These are phyloP conservation scores for Stegodyphus dumicola DNA, from an alignment of 1,140 invertebrate genomes.

Conservation along the genomic window DNA sequence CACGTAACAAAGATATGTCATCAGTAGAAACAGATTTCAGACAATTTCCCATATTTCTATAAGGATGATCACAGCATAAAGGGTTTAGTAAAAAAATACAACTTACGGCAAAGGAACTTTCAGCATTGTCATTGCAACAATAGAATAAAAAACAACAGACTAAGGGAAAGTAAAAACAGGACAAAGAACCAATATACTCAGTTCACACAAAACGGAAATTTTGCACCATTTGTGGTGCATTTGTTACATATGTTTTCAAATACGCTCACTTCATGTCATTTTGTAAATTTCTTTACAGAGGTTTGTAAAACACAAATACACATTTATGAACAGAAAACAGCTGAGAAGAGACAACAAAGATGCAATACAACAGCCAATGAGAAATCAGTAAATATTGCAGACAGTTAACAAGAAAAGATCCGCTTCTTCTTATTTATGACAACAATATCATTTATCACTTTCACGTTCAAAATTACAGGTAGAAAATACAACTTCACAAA, in stretches of 20 bases:
- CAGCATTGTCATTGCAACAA: constrained; percentile 21
- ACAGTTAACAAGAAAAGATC: constrained; percentile 11
- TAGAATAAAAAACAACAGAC: constrained; percentile 39
- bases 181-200: background rate
- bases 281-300: background rate
- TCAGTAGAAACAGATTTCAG: constrained; percentile 64
- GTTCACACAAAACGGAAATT: background rate
- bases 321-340: constrained; percentile 49
- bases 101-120: constrained; percentile 9
- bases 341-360: constrained; percentile 60
- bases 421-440: constrained; percentile 26
- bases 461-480: background rate
- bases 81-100: background rate
- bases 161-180: constrained; percentile 1
- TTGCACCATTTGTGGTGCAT: constrained; percentile 19
- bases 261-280: constrained; percentile 30
- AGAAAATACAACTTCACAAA: background rate
- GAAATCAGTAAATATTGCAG: constrained; percentile 56
- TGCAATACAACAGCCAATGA: constrained; percentile 54
- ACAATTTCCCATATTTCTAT: constrained; percentile 63
- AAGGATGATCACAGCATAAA: constrained; percentile 12
- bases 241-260: constrained; percentile 1
- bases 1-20: constrained; percentile 64
- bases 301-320: background rate
- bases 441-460: background rate